Conservation (phyloP, 2,797 vertebrate genomes). For the Brotula barbata region DNA sequence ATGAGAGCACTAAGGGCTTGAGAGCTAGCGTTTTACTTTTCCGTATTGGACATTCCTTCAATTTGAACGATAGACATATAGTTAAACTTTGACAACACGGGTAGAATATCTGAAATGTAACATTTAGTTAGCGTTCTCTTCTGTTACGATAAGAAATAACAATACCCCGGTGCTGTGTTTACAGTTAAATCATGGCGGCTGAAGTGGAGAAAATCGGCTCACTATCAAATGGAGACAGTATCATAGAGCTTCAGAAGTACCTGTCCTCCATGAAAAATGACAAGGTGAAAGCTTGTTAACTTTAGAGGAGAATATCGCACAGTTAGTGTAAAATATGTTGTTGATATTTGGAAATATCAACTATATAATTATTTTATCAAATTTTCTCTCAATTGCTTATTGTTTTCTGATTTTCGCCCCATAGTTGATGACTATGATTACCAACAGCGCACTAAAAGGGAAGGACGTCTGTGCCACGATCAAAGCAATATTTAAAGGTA, state of each 20-base stretch:
- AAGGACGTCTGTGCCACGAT: constrained; percentile 81
- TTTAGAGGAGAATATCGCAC: not conserved
- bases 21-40: too few species aligned
- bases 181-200: constrained; percentile 47
- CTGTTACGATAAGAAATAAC: too few species aligned
- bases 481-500: constrained; percentile 91
- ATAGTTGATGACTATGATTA: constrained; percentile 83
- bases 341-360: too few species aligned
- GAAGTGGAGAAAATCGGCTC: constrained; percentile 71
- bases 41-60: too few species aligned
- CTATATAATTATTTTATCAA: too few species aligned
- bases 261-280: constrained; percentile 70
- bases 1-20: not conserved
- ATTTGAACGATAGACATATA: too few species aligned
- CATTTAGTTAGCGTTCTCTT: not conserved
- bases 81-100: too few species aligned
- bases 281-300: constrained; percentile 60
- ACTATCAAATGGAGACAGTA: constrained; percentile 67
- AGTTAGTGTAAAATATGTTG: too few species aligned
- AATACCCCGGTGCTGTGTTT: not conserved
- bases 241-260: constrained; percentile 71
- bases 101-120: too few species aligned
- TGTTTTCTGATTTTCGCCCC: constrained; percentile 28
- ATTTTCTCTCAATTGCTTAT: too few species aligned
- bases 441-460: constrained; percentile 84